Base-by-base conservation (phyloP, 2,113 vertebrate species). In the Grantiella picta region DNA sequence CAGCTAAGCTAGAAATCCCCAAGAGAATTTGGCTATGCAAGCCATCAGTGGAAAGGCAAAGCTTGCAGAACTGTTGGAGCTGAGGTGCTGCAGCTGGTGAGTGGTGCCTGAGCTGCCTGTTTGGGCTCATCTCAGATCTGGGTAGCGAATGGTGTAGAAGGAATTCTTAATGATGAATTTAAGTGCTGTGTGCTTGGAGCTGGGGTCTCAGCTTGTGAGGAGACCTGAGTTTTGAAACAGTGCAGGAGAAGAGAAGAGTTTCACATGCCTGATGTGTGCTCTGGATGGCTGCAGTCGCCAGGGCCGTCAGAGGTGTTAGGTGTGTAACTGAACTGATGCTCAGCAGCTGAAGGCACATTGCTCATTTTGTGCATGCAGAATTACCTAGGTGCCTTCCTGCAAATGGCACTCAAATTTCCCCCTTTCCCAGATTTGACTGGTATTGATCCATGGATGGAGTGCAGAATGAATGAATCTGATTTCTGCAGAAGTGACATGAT, bases 211-310 rank as follows among this genome's bases (percentile, higher is more conserved):
- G 36, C 50, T 72, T 72, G 33, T 49, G 77, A 33, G 44, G 69
- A 36, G 15, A 60, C 2, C 16, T 29, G 36, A 42, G n/a, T 47
- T 91, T 64, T 71, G 28, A 60, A 73, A 5, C 6, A 36, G 36
- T 4, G 28, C 65, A 69, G 77, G 18, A 33, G 21, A 36, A 60
- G 49, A 22, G 6, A 3, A 6, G 22, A 12, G 15, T 61, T 80
- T 31, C 17, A 2, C 6, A 12, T 25, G 33, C 50, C 44, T 59
- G 11, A 33, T 21, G 23, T 33, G 33, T 61, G 73, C 50, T 63
- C n/a, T 60, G 0, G 0, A 3, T 50, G 76, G 69, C 83, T 64
- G 82, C 0, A 0, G 42, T 38, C 54, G 10, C 50, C 1, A 1
- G 45, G 50, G 25, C 63, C 1, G 0, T 36, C 64, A 3, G 50